These are phyloP conservation scores for Antheraea pernyi DNA, from an alignment of 1,140 invertebrate genomes.

Conservation along the genomic window DNA sequence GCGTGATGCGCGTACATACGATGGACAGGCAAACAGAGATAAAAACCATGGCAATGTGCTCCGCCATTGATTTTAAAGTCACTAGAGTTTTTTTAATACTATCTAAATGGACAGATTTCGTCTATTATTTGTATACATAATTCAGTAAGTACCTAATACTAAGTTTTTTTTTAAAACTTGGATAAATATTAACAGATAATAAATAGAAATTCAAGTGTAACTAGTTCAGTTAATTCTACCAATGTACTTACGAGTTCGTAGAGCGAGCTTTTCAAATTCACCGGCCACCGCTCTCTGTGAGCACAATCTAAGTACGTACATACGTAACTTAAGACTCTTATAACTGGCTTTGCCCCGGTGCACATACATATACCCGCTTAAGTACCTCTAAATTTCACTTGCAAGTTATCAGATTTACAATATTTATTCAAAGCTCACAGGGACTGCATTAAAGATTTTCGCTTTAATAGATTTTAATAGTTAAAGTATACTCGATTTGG, in stretches of 20 bases:
- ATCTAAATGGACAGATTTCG: no score
- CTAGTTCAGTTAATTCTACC: background rate
- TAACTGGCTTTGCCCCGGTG: conserved; percentile 23
- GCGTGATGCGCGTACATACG: no score
- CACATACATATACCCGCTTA: conserved; percentile 13
- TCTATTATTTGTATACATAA: no score
- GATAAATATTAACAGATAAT: no score
- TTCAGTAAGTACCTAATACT: no score
- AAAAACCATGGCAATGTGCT: no score
- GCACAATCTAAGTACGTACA: conserved; percentile 17
- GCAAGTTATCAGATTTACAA: conserved; percentile 32
- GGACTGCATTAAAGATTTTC: conserved; percentile 6
- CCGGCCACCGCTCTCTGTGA: conserved; percentile 10
- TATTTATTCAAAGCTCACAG: conserved; percentile 15
- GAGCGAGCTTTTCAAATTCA: conserved; percentile 27
- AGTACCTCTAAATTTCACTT: conserved; percentile 36
- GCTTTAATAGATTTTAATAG: conserved; percentile 11
- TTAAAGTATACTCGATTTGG: no score
- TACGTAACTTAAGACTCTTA: conserved; percentile 37
- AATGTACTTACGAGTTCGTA: conserved; percentile 1
- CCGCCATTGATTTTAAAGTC: no score
- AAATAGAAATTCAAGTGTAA: no score
- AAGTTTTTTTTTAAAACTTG: no score
- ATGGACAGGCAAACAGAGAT: no score
- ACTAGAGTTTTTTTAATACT: no score